Conservation (phyloP, 2,797 vertebrate species). For the Simalia tracyae region DNA sequence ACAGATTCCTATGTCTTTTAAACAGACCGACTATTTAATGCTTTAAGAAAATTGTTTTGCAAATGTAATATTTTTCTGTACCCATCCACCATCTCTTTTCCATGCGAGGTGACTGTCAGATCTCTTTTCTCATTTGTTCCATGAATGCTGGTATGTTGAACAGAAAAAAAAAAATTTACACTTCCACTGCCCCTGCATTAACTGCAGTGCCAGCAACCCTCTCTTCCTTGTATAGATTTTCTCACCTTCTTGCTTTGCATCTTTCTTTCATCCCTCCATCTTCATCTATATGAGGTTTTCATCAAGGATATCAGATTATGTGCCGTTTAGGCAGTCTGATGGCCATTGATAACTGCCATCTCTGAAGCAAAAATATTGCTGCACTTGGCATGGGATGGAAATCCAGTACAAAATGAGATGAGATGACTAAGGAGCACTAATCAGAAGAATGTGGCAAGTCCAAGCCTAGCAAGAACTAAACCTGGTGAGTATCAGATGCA, state of each 20-base stretch:
- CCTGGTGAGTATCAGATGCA: neutral
- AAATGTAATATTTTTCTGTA: neutral
- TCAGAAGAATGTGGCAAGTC: neutral
- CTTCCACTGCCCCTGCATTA: neutral
- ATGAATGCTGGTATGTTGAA: neutral
- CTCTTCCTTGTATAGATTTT: neutral
- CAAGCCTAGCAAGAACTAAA: neutral
- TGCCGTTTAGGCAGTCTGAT: neutral
- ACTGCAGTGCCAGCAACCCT: neutral
- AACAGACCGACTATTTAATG: neutral
- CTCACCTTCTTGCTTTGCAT: neutral
- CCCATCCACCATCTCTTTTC: neutral
- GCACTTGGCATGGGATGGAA: neutral
- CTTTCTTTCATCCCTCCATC: neutral
- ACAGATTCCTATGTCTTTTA: neutral
- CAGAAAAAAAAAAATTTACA: neutral
- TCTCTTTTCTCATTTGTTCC: neutral
- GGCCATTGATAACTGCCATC: neutral
- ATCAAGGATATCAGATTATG: neutral
- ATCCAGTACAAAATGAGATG: neutral
- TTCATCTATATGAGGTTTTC: neutral
- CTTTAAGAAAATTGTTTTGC: neutral
- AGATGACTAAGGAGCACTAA: neutral
- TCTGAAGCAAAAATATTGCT: neutral
- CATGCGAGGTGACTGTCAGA: neutral